Base-by-base conservation (phyloP, 2,797 vertebrate genomes). In the Okamejei kenojei region DNA sequence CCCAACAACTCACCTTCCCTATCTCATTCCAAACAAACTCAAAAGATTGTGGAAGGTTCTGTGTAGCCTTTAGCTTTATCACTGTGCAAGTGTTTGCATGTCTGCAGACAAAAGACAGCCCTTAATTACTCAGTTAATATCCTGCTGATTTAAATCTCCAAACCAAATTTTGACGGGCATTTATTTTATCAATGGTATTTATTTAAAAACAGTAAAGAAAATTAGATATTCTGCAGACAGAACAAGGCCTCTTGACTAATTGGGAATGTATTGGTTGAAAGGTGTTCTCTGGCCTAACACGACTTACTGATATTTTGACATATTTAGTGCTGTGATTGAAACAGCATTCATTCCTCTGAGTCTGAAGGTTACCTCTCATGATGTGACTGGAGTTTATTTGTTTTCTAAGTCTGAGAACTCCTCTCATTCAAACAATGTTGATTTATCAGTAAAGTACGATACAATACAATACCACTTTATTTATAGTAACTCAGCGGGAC, bases 151-250 rank as follows among this genome's bases (percentile, higher is more conserved):
- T 88, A 9, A 88, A 65, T n/a, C 61, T 7, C 61, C n/a, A 88
- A 84, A 35, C 84, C 15, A 26, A 88, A 68, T 21, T 7, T 9
- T 32, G 5, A 65, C 65, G 61, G n/a, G 84, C 17, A 73, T 65
- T 68, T 68, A 82, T 68, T 68, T 88, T 65, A n/a, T 68, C 61
- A 88, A 88, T 68, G 68, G 13, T 32, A 88, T 88, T 88, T 29
- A 65, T 68, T 35, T 88, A 61, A 68, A 68, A 19, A n/a, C 7
- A 32, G 15, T 32, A 88, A 61, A 73, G 2, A 73, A 21, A 21
- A 6, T 4, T 26, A 21, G 21, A 73, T 21, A 73, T 21, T 73
- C 23, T 73, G 23, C 17, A 73, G 7, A 73, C 71, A 73, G 71
- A 23, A 21, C 19, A 21, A 73, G 71, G 6, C 71, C 71, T 7